Conservation (phyloP, 1,140 invertebrate genomes). For the roundworm (Caenorhabditis elegans) region WBcel235 BX284605.5:14100001-14100500, state of each 20-base stretch:
- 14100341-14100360: too few relatives aligned
- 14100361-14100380: too few relatives aligned
- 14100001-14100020: constrained; percentile 15
- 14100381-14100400: too few relatives aligned
- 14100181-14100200: constrained; percentile 6
- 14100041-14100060: not conserved
- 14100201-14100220: not conserved
- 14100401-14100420: too few relatives aligned
- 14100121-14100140: not conserved
- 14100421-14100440: too few relatives aligned
- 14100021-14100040: constrained; percentile 15
- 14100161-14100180: not conserved
- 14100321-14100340: too few relatives aligned
- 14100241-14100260: not conserved
- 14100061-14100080: not conserved
- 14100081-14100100: not conserved
- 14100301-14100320: too few relatives aligned
- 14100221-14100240: not conserved
- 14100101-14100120: constrained; percentile 8
- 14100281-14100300: not conserved
- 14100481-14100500: too few relatives aligned
- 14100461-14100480: too few relatives aligned
- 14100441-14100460: too few relatives aligned
- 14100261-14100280: not conserved
- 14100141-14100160: constrained; percentile 12